Base-by-base conservation (phyloP, 2,113 vertebrate genomes). In the Syngnathus scovelli region DNA sequence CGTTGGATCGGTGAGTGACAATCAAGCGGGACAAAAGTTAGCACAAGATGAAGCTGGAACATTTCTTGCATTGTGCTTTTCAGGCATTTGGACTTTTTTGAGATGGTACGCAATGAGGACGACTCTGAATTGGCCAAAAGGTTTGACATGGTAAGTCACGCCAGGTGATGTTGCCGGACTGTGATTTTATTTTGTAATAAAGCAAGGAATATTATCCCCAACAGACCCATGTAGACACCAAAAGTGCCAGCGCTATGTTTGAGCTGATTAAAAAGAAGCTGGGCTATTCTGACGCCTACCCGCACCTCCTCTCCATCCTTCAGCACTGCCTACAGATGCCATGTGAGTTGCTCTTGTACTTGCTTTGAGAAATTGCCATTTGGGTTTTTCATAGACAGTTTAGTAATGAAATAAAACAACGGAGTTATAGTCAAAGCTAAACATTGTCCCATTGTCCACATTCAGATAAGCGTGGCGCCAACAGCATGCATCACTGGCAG, bases 41-140 rank as follows among this genome's bases (percentile, higher is more conserved):
- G 38, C 38, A 41, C 18, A 61, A 3, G 10, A 27, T 21, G 39
- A 60, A 60, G 37, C 58, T 1, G 18, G 51, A 12, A 11, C 10
- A 55, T 27, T 55, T 27, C 52, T 54, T 8, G 0, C 37, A 5
- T 15, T 43, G 15, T 43, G 6, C 18, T 1, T 62, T 18, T 13
- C 74, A 99, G 97, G 80, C 97, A 99, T 84, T 90, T 99, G 90
- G 95, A 99, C 82, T 99, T 98, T 89, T 99, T 99, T 69, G 96
- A 99, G 85, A 98, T 98, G 96, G 94, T 98, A 74, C 90, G 97
- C 77, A 99, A 98, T 56, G 97, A 98, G 84, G 97, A 99, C 59
- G 97, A 99, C 82, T 86, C 93, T 43, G 94, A 95, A 72, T 86
- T 98, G 75, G 94, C 97, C 75, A 96, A 98, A 76, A 83, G 92